Conservation (phyloP, 2,113 vertebrate genomes). For the Corapipo altera region DNA sequence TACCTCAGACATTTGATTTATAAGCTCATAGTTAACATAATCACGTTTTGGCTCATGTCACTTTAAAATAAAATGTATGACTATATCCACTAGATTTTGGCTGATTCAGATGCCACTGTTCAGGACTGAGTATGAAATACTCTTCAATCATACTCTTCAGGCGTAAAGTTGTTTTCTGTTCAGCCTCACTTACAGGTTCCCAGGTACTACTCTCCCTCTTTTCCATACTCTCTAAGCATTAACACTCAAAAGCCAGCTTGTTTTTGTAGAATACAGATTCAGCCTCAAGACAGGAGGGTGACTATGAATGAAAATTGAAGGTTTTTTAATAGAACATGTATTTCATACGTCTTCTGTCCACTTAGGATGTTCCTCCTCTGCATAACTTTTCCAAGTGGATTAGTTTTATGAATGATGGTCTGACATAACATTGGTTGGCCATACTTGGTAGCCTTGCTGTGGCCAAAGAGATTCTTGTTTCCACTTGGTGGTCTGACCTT, state of each 20-base stretch:
- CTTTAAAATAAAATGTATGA: background rate
- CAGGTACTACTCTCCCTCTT: background rate
- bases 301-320: background rate
- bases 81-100: background rate
- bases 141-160: background rate
- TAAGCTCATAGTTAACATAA: background rate
- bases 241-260: background rate
- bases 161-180: background rate
- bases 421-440: background rate
- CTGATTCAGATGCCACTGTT: background rate
- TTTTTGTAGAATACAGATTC: background rate
- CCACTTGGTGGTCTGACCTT: background rate
- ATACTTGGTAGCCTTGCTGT: background rate
- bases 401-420: background rate
- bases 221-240: background rate
- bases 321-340: fast-evolving
- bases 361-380: background rate
- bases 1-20: background rate
- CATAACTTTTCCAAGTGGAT: background rate
- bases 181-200: background rate
- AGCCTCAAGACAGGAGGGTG: background rate
- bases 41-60: background rate
- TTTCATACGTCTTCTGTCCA: background rate
- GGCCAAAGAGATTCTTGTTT: background rate
- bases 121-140: background rate